Percentiles rank a stretch among this genome's conserved stretches.
Evolutionary conservation across 2,797 vertebrate species (phyloP).

Genomic region (Yasuhikotakia modesta): DNA sequence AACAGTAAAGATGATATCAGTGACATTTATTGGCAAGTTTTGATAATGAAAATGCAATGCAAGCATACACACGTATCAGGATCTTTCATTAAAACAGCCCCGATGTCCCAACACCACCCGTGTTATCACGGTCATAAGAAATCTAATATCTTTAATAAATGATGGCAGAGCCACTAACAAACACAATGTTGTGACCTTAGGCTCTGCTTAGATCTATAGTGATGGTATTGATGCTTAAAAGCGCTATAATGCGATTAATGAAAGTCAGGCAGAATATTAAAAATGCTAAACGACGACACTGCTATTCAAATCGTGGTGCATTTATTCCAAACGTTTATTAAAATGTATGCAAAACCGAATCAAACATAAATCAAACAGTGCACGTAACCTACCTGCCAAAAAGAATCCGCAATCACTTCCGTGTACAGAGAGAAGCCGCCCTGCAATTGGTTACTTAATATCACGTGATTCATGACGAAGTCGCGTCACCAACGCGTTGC

Average conservation of each 20-base stretch:
- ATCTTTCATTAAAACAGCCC: not conserved
- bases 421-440: conserved; percentile 56
- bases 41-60: not conserved
- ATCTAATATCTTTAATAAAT: not conserved
- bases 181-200: not conserved
- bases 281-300: not conserved
- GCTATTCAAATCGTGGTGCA: not conserved
- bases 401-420: conserved; percentile 66
- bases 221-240: not conserved
- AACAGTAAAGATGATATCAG: not conserved
- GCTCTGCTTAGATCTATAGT: not conserved
- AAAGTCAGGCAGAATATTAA: not conserved
- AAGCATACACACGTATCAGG: not conserved
- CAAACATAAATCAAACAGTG: conserved; percentile 2
- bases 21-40: not conserved
- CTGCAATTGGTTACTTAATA: conserved; percentile 63
- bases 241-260: not conserved
- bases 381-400: conserved; percentile 57
- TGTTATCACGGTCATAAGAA: not conserved
- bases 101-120: not conserved
- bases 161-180: not conserved
- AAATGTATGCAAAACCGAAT: not conserved
- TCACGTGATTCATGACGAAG: conserved; percentile 54
- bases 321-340: not conserved
- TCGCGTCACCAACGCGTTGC: not conserved